These are phyloP conservation scores for Borostomias antarcticus DNA, from an alignment of 2,797 vertebrate species.

Conservation along the genomic window DNA sequence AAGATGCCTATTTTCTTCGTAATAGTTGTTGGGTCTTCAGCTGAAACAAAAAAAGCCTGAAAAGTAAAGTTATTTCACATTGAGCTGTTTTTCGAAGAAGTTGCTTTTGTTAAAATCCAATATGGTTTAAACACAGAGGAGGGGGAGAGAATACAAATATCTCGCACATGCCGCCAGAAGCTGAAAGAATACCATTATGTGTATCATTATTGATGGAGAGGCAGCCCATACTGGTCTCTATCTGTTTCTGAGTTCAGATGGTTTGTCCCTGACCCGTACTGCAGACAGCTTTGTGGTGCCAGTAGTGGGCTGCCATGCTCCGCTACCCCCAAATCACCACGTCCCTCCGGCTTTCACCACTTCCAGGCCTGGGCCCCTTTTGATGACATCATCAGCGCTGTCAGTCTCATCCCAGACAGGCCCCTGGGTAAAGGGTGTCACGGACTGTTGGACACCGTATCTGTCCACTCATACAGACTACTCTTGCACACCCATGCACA, in stretches of 20 bases:
- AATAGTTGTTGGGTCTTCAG: background rate
- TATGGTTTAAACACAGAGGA: conserved; percentile 62
- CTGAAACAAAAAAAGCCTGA: background rate
- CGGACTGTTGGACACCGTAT: conserved; percentile 68
- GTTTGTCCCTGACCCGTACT: conserved; percentile 39
- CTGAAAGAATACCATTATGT: conserved; percentile 30
- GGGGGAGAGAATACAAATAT: conserved; percentile 59
- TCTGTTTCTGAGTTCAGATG: conserved; percentile 29
- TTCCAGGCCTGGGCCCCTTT: conserved; percentile 61
- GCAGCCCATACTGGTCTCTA: conserved; percentile 34
- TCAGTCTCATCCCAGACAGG: conserved; percentile 64
- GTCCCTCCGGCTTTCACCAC: conserved; percentile 49
- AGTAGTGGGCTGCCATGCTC: conserved; percentile 54
- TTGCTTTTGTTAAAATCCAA: conserved; percentile 38
- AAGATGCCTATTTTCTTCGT: background rate
- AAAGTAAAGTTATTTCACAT: conserved; percentile 60
- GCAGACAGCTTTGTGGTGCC: conserved; percentile 61
- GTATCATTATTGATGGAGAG: conserved; percentile 68
- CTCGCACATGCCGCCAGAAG: conserved; percentile 19
- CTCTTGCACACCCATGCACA: background rate
- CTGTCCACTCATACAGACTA: conserved; percentile 44
- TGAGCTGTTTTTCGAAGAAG: conserved; percentile 65
- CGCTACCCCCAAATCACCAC: conserved; percentile 67
- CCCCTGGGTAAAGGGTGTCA: conserved; percentile 66
- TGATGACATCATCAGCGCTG: conserved; percentile 79